A percentile compares a stretch with the other conserved stretches of the same genome.
Evolutionary conservation across 1,140 invertebrate species (phyloP).

Genomic region (Xylocopa sonorina): DNA sequence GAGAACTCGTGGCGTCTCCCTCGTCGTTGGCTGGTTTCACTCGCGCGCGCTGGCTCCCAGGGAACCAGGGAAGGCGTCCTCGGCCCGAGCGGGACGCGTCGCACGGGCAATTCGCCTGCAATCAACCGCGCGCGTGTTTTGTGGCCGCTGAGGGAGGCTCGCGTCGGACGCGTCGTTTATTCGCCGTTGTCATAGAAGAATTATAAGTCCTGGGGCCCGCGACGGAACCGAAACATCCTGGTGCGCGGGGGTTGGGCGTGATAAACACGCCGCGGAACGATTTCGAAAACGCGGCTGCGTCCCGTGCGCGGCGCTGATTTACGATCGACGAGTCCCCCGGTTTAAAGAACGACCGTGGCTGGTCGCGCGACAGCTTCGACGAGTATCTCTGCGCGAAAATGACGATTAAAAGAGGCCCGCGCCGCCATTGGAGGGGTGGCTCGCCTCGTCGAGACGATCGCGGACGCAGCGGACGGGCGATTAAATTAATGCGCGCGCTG

Average conservation of each 20-base stretch:
- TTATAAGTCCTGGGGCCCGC: slow-evolving; percentile 68
- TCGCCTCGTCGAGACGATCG: too few relatives aligned
- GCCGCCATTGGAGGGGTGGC: too few relatives aligned
- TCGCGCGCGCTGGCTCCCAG: slow-evolving; percentile 1
- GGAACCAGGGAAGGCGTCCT: slow-evolving; percentile 33
- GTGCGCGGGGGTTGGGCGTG: slow-evolving; percentile 46
- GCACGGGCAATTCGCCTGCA: slow-evolving; percentile 74
- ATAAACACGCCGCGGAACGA: slow-evolving; percentile 49
- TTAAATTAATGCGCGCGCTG: slow-evolving; percentile 59
- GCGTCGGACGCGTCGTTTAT: slow-evolving; percentile 67
- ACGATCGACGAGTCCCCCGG: slow-evolving; percentile 28
- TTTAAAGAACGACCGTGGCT: slow-evolving; percentile 54
- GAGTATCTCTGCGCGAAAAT: slow-evolving; percentile 39
- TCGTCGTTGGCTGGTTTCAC: slow-evolving; percentile 25
- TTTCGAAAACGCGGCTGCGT: slow-evolving; percentile 35
- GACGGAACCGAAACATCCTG: slow-evolving; percentile 19
- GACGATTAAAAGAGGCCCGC: slow-evolving; percentile 59
- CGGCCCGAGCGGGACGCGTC: slow-evolving; percentile 62
- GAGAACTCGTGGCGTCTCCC: slow-evolving; percentile 36
- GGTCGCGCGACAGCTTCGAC: slow-evolving; percentile 13
- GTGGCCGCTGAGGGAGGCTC: slow-evolving; percentile 70
- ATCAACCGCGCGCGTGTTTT: slow-evolving; percentile 75
- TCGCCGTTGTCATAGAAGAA: slow-evolving; percentile 73
- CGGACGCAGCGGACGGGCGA: slow-evolving; percentile 15
- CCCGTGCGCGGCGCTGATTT: slow-evolving; percentile 29